Conservation (phyloP, 2,888 invertebrate species). For the Pyrgus malvae region DNA sequence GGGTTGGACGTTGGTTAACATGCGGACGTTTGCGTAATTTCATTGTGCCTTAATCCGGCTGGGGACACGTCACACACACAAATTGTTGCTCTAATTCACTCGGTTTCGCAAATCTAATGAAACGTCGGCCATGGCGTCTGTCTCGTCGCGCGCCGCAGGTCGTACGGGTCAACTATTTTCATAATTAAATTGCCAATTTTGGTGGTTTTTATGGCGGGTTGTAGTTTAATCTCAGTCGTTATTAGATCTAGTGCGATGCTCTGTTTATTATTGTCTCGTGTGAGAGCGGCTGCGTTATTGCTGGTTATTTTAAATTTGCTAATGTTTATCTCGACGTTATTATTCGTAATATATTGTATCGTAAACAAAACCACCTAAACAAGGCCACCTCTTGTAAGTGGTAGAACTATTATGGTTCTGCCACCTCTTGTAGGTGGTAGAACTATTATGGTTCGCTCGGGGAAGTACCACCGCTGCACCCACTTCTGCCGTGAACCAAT, state of each 20-base stretch:
- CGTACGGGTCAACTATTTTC: constrained; percentile 41
- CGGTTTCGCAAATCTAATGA: constrained; percentile 72
- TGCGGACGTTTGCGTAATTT: constrained; percentile 43
- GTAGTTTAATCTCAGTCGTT: constrained; percentile 2
- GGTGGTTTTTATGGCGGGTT: constrained; percentile 26
- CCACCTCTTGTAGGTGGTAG: too few species aligned
- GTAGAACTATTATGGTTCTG: too few species aligned
- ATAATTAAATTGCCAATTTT: constrained; percentile 35
- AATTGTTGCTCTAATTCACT: constrained; percentile 77
- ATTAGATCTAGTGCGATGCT: constrained; percentile 20
- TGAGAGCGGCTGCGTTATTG: background rate
- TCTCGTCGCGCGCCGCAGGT: constrained; percentile 34
- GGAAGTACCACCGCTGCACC: too few species aligned
- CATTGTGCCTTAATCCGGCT: constrained; percentile 51
- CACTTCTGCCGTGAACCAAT: too few species aligned
- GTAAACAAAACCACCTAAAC: too few species aligned
- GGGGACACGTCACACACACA: constrained; percentile 69
- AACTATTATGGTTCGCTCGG: too few species aligned
- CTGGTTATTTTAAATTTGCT: background rate
- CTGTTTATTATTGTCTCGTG: constrained; percentile 8
- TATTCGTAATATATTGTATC: too few species aligned
- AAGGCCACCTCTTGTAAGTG: too few species aligned
- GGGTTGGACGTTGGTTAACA: constrained; percentile 18
- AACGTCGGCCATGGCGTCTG: constrained; percentile 51
- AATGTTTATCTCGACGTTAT: too few species aligned